Evolutionary conservation across 2,888 invertebrate species (phyloP).

Genomic region (Cataglyphis altisquamis): DNA sequence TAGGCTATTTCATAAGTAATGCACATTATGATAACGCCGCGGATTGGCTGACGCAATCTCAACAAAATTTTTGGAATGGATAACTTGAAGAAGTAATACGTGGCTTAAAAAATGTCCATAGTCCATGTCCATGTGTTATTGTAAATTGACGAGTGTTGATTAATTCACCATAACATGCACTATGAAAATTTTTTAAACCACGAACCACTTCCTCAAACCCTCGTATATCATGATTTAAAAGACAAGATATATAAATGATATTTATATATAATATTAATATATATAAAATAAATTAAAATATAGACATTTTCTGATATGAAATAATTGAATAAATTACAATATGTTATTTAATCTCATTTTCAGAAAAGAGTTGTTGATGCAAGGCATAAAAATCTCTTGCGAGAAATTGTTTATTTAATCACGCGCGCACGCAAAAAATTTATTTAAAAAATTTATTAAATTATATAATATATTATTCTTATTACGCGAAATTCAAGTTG

Average conservation of each 20-base stretch:
- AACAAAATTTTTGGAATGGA: too few relatives aligned
- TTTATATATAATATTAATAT: not conserved
- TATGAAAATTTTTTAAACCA: too few relatives aligned
- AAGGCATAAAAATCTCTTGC: not conserved
- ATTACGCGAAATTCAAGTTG: conserved; percentile 31
- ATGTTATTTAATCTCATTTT: not conserved
- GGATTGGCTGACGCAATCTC: too few relatives aligned
- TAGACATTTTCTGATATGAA: not conserved
- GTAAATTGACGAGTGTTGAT: too few relatives aligned
- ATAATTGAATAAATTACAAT: not conserved
- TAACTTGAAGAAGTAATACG: too few relatives aligned
- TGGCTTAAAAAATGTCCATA: too few relatives aligned
- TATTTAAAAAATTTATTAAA: conserved; percentile 8
- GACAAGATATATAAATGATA: not conserved
- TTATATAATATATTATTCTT: conserved; percentile 37
- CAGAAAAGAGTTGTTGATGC: not conserved
- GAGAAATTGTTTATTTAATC: not conserved
- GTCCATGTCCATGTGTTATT: too few relatives aligned
- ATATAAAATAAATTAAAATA: conserved; percentile 22
- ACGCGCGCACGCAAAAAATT: not conserved
- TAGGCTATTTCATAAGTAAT: too few relatives aligned
- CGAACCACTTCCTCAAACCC: too few relatives aligned
- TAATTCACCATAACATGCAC: too few relatives aligned
- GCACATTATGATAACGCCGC: too few relatives aligned
- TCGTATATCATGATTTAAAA: not conserved